These are phyloP conservation scores for Coccyzus lansbergi DNA, from an alignment of 2,797 vertebrate genomes.

Conservation along the genomic window DNA sequence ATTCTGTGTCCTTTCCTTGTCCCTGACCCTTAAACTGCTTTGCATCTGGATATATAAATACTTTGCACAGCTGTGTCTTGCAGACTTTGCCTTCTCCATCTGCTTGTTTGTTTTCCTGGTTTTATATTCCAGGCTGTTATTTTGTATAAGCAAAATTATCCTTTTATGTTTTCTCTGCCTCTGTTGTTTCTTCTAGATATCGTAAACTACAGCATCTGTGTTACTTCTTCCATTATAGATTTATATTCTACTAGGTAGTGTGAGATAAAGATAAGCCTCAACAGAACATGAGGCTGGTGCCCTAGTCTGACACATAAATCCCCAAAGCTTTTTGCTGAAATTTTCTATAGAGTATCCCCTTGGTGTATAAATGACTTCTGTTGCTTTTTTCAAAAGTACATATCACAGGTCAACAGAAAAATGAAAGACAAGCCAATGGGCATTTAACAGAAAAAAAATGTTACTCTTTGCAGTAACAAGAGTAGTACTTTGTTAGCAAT, in stretches of 20 bases:
- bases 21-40: slow-evolving; percentile 59
- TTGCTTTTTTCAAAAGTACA: neutral
- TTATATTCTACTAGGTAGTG: slow-evolving; percentile 53
- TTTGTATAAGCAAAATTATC: slow-evolving; percentile 83
- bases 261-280: slow-evolving; percentile 23
- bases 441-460: neutral
- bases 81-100: slow-evolving; percentile 74
- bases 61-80: slow-evolving; percentile 76
- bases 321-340: slow-evolving; percentile 24
- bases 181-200: slow-evolving; percentile 62
- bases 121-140: slow-evolving; percentile 78
- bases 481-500: neutral
- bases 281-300: neutral
- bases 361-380: neutral
- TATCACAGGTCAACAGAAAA: neutral
- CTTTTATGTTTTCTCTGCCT: slow-evolving; percentile 70
- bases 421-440: neutral
- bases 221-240: slow-evolving; percentile 36
- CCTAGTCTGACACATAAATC: slow-evolving; percentile 2
- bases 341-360: neutral
- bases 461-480: neutral
- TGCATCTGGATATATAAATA: slow-evolving; percentile 78
- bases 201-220: slow-evolving; percentile 67
- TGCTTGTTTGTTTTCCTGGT: slow-evolving; percentile 81
- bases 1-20: slow-evolving; percentile 39